A percentile compares a stretch with the other conserved stretches of the same genome.
Conservation (phyloP, 2,888 invertebrate genomes). For the Cataglyphis altisquamis region DNA sequence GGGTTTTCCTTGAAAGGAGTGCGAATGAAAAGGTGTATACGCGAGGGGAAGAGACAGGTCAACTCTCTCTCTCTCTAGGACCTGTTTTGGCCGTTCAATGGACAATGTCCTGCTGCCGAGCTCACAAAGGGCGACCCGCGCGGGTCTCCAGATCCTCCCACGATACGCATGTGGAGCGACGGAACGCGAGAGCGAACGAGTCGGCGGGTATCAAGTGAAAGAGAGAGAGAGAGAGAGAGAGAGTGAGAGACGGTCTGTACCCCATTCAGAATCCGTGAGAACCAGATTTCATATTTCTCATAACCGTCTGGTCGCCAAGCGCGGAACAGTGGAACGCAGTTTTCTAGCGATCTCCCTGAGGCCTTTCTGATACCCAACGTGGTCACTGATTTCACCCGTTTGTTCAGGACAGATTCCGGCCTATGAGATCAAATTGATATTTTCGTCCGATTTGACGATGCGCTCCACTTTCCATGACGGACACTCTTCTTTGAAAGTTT, state of each 20-base stretch:
- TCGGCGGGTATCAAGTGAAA: conserved; percentile 14
- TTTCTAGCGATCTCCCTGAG: conserved; percentile 60
- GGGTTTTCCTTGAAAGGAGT: conserved; percentile 82
- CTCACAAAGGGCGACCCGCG: conserved; percentile 81
- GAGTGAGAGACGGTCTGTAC: conserved; percentile 56
- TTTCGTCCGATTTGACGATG: conserved; percentile 26
- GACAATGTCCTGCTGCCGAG: conserved; percentile 81
- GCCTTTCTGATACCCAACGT: conserved; percentile 51
- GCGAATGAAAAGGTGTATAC: conserved; percentile 73
- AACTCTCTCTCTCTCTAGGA: conserved; percentile 80
- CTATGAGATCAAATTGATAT: conserved; percentile 39
- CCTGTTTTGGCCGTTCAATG: conserved; percentile 83
- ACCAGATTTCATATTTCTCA: conserved; percentile 86
- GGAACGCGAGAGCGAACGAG: conserved; percentile 71
- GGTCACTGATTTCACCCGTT: conserved; percentile 78
- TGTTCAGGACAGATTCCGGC: conserved; percentile 41
- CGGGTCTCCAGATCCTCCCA: conserved; percentile 87
- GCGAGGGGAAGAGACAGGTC: conserved; percentile 82
- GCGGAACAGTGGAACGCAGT: conserved; percentile 63
- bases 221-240: conserved; percentile 44
- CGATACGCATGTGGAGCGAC: conserved; percentile 86
- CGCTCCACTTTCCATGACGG: conserved; percentile 26
- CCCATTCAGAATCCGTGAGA: conserved; percentile 86
- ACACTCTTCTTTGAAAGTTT: neutral
- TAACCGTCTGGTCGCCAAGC: conserved; percentile 78